Conservation (phyloP, 2,888 invertebrate genomes). For the Tubulanus polymorphus region DNA sequence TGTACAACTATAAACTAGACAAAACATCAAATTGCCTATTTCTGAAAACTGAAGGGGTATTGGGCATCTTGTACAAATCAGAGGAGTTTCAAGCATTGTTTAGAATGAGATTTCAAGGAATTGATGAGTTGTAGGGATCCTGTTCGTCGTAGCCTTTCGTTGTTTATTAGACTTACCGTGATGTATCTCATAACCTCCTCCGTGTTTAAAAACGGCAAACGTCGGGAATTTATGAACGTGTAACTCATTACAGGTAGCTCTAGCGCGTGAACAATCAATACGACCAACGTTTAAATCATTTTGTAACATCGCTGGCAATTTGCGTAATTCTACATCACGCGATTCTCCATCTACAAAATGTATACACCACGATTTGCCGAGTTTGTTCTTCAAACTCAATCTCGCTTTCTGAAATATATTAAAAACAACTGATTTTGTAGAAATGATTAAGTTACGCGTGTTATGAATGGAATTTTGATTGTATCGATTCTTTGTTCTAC, state of each 20-base stretch:
- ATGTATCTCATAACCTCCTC: slow-evolving; percentile 72
- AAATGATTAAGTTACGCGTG: background rate
- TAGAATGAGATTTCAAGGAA: no score
- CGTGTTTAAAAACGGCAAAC: slow-evolving; percentile 70
- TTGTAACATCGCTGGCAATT: slow-evolving; percentile 61
- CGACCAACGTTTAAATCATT: slow-evolving; percentile 49
- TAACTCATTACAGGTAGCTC: slow-evolving; percentile 45
- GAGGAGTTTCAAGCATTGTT: no score
- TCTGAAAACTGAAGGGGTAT: no score
- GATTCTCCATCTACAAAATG: slow-evolving; percentile 54
- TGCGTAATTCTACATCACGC: slow-evolving; percentile 60
- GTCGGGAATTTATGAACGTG: slow-evolving; percentile 60
- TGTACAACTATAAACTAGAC: no score
- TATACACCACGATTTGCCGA: slow-evolving; percentile 45
- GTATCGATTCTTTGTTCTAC: no score
- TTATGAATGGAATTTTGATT: background rate
- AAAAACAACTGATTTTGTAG: background rate
- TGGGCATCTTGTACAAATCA: no score
- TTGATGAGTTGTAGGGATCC: no score
- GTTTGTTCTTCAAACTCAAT: slow-evolving; percentile 18
- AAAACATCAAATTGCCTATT: no score
- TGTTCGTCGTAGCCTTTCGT: no score
- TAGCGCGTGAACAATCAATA: slow-evolving; percentile 51
- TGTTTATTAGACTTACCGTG: slow-evolving; percentile 61
- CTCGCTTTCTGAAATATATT: slow-evolving; percentile 26